Percentiles rank a stretch among this genome's conserved stretches.
Conservation (phyloP, 2,888 invertebrate species). For the Latheticus oryzae region DNA sequence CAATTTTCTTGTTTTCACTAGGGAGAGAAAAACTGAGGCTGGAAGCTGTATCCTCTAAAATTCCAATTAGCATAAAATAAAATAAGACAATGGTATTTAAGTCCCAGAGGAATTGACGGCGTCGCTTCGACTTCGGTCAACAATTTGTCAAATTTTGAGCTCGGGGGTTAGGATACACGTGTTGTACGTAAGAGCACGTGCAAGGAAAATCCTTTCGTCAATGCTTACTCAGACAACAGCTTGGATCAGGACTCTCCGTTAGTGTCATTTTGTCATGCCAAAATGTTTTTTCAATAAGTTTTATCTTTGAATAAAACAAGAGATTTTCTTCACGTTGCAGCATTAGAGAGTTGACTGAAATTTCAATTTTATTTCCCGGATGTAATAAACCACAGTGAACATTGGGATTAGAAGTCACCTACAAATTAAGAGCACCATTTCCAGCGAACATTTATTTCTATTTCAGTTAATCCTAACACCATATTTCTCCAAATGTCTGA, state of each 20-base stretch:
- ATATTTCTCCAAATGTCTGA: slow-evolving; percentile 1
- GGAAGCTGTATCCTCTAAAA: no score
- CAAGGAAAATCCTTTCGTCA: slow-evolving; percentile 30
- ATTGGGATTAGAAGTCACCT: no score
- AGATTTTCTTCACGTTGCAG: no score
- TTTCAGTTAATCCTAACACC: slow-evolving; percentile 18
- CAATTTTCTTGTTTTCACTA: slow-evolving; percentile 26
- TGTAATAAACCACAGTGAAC: no score
- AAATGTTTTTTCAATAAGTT: slow-evolving; percentile 34
- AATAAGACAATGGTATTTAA: slow-evolving; percentile 19
- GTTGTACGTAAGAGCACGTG: slow-evolving; percentile 32
- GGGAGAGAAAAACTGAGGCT: slow-evolving; percentile 18
- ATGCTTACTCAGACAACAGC: slow-evolving; percentile 35
- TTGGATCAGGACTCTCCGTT: slow-evolving; percentile 24
- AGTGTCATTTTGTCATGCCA: slow-evolving; percentile 14
- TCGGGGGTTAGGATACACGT: slow-evolving; percentile 29
- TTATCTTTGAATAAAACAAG: no score
- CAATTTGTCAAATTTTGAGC: slow-evolving; percentile 40
- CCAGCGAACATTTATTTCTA: slow-evolving; percentile 4
- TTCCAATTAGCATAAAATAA: slow-evolving; percentile 29
- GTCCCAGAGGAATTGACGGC: slow-evolving; percentile 23
- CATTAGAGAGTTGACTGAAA: no score
- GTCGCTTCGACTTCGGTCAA: slow-evolving; percentile 30
- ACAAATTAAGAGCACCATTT: slow-evolving; percentile 14
- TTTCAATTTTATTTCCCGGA: no score